Conservation (phyloP, 2,797 vertebrate species). For the Xiphorhynchus erythropygius region DNA sequence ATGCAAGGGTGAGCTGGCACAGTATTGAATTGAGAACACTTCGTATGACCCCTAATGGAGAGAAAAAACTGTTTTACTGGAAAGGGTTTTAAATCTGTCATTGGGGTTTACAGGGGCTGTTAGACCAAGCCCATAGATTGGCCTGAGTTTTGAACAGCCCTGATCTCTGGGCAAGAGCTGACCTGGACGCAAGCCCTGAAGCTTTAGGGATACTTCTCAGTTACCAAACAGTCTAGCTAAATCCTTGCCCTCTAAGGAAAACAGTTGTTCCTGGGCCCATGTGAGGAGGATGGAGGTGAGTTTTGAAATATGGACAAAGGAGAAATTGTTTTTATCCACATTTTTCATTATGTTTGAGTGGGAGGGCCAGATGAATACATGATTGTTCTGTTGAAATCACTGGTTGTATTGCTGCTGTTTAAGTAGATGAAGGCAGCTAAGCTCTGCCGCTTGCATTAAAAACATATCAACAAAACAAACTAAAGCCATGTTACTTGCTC, state of each 20-base stretch:
- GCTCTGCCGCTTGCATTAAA: neutral
- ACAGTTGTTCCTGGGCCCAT: neutral
- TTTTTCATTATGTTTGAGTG: neutral
- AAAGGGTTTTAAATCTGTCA: neutral
- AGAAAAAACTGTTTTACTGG: neutral
- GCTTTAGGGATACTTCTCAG: neutral
- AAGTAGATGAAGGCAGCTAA: neutral
- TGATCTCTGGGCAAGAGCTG: neutral
- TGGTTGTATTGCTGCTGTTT: neutral
- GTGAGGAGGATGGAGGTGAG: neutral
- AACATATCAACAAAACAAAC: neutral
- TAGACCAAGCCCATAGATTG: accelerated
- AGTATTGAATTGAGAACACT: neutral
- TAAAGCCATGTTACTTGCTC: neutral
- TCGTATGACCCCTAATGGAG: neutral
- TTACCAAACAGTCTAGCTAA: neutral
- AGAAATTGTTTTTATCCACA: conserved; percentile 27
- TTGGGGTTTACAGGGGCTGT: neutral
- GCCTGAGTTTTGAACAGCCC: neutral
- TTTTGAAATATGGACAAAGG: conserved; percentile 19
- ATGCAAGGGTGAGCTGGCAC: neutral
- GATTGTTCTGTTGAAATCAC: neutral
- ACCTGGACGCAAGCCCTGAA: neutral
- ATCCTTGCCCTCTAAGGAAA: neutral
- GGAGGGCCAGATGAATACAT: conserved; percentile 11